Evolutionary conservation across 2,113 vertebrate genomes (phyloP).

Genomic region (Aegotheles bennettii): DNA sequence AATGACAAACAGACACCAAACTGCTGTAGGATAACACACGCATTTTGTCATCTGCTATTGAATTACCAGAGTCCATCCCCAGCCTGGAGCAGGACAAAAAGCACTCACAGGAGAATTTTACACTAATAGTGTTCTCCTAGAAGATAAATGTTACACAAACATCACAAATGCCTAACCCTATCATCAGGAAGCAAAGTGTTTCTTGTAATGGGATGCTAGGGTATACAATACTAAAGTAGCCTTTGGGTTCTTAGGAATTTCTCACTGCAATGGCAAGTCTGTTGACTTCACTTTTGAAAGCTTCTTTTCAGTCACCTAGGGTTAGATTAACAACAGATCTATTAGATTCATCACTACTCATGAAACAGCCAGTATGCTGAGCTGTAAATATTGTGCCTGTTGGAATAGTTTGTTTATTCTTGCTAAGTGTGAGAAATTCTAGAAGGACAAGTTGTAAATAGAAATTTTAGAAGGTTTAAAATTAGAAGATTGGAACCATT

Average conservation of each 20-base stretch:
- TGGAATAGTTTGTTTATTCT: not conserved
- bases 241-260: not conserved
- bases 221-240: not conserved
- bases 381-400: not conserved
- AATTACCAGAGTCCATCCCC: not conserved
- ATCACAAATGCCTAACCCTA: not conserved
- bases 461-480: not conserved
- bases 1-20: not conserved
- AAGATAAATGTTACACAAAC: not conserved
- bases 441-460: not conserved
- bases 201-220: not conserved
- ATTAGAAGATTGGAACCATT: not conserved
- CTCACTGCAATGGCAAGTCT: not conserved
- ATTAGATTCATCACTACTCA: not conserved
- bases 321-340: not conserved
- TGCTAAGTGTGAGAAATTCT: not conserved
- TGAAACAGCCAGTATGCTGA: not conserved
- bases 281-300: not conserved
- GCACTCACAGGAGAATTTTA: not conserved
- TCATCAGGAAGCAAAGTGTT: not conserved
- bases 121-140: not conserved
- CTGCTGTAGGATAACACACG: not conserved
- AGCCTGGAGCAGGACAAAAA: not conserved
- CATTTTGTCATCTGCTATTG: not conserved
- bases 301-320: not conserved